A percentile compares a stretch with the other conserved stretches of the same genome.
Evolutionary conservation across 2,113 vertebrate genomes (phyloP).

Genomic region (Paracanthobrama guichenoti): DNA sequence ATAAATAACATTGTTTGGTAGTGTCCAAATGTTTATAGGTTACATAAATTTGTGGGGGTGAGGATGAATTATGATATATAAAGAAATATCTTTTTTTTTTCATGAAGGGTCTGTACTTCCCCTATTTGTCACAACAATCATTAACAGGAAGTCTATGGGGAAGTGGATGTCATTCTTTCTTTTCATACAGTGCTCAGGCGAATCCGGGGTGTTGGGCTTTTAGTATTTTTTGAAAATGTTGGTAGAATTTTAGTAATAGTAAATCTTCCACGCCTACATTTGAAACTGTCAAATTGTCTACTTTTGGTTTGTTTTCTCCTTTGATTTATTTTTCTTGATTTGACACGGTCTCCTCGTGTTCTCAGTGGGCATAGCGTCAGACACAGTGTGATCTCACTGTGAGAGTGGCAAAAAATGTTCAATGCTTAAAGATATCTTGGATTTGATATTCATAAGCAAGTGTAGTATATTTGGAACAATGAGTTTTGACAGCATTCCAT

Average conservation of each 20-base stretch:
- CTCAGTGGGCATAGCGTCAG: neutral
- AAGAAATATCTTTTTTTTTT: slow-evolving; percentile 21
- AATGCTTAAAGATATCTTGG: neutral
- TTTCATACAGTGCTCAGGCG: slow-evolving; percentile 50
- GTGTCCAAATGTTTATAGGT: neutral
- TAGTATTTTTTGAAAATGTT: neutral
- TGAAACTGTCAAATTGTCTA: neutral
- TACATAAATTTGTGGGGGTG: neutral
- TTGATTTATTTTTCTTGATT: neutral
- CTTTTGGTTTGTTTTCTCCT: neutral
- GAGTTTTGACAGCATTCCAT: slow-evolving; percentile 79
- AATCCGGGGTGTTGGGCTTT: slow-evolving; percentile 35
- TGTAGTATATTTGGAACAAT: slow-evolving; percentile 67
- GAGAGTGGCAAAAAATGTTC: neutral
- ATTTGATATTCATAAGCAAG: slow-evolving; percentile 19
- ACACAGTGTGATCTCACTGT: neutral
- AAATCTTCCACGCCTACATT: neutral
- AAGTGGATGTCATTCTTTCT: slow-evolving; percentile 65
- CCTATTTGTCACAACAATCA: slow-evolving; percentile 54
- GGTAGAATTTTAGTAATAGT: neutral
- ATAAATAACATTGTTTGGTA: neutral
- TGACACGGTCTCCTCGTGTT: neutral
- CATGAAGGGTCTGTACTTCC: slow-evolving; percentile 57
- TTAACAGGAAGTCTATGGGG: slow-evolving; percentile 71
- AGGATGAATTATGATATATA: neutral